A percentile compares a stretch with the other conserved stretches of the same genome.
phyloP scores from a whole-genome alignment of 2,113 vertebrate genomes.

The Ptyas mucosa region DNA sequence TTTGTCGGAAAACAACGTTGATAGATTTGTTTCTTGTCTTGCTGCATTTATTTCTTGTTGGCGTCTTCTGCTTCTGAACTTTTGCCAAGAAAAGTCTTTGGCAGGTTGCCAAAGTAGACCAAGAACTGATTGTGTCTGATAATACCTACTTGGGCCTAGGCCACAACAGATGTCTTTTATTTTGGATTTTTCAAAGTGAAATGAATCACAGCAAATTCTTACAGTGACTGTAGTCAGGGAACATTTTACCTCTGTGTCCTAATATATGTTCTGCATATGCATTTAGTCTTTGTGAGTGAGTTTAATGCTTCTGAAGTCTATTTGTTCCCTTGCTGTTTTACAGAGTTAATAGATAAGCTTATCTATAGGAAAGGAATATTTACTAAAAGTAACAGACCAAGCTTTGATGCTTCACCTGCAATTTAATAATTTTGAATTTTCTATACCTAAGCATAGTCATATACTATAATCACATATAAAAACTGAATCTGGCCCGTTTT shows the following conservation, averaged over 20 bases:
- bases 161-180: not conserved
- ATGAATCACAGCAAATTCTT: not conserved
- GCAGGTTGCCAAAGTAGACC: no score
- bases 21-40: no score
- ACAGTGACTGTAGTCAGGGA: not conserved
- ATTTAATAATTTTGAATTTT: not conserved
- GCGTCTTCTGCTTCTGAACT: no score
- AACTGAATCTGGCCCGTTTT: not conserved
- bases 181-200: not conserved
- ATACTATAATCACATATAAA: not conserved
- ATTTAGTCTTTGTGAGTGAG: no score
- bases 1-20: no score
- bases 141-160: no score
- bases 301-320: not conserved
- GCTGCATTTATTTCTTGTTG: no score
- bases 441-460: not conserved
- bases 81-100: no score
- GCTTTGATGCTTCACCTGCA: not conserved
- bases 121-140: no score
- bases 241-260: not conserved
- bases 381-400: not conserved
- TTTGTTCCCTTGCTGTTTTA: not conserved
- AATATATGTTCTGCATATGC: not conserved
- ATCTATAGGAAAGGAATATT: not conserved
- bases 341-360: not conserved